Evolutionary conservation across 2,888 invertebrate genomes (phyloP), one percentile per base, ranked within the genome.

Genomic region (Eudemis profundana): DNA sequence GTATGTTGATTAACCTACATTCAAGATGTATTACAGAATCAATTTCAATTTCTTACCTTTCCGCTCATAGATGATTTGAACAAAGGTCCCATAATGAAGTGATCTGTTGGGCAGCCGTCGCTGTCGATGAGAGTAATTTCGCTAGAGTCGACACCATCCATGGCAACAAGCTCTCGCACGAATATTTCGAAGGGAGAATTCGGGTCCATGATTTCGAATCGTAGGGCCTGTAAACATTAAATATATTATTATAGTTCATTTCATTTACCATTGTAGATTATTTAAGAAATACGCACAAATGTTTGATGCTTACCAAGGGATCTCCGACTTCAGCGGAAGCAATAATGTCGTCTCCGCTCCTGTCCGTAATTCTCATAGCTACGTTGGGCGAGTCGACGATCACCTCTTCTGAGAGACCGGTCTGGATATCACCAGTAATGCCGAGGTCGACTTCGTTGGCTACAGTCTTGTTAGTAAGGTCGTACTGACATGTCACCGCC

Each of bases 131-230:
- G 94, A 64, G 97, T 96, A 77, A 98, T 98, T 93, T 98, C 98
- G 81, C 97, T 97, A 74, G 96, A 96, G 85, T 98, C 98, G 54
- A 97, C 96, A 57, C 98, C 98, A 83, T 98, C 98, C 96, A 98
- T 96, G 61, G 98, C 98, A 65, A 98, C 97, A 79, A 98, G 93
- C 89, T 98, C 98, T 69, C 98, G 95, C 33, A 98, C 98, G 84
- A 98, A 98, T 81, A 98, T 98, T 91, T 98, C 98, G 92, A 97
- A 98, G 29, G 98, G 98, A 78, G 97, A 97, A 91, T 97, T 96
- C 79, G 95, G 96, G 85, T 98, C 98, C 86, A 97, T 93, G 78
- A 98, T 98, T 90, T 98, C 97, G 92, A 98, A 98, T 82, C 96
- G 95, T 62, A 98, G 94, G 36, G 97, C 96, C 93, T 93, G 74